These are phyloP conservation scores for Sebastes cheni DNA, from an alignment of 2,797 vertebrate genomes.

Conservation along the genomic window DNA sequence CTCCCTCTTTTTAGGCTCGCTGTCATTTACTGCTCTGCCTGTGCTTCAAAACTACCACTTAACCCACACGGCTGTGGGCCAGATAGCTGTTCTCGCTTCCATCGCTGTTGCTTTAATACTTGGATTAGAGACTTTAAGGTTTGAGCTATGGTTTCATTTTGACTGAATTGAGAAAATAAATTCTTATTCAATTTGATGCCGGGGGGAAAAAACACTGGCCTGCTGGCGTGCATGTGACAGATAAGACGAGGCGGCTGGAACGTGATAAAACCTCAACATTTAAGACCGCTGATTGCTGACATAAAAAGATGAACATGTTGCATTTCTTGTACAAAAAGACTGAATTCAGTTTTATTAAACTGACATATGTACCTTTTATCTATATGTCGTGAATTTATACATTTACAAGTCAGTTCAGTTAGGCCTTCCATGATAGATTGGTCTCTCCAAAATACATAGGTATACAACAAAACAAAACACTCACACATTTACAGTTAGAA, in stretches of 20 bases:
- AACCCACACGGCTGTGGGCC: slow-evolving; percentile 48
- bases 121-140: slow-evolving; percentile 28
- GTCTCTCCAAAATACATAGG: not conserved
- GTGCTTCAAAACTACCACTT: slow-evolving; percentile 53
- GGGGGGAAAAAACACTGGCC: not conserved
- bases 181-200: slow-evolving; percentile 34
- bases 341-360: not conserved
- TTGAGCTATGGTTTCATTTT: slow-evolving; percentile 71
- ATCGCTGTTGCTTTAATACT: slow-evolving; percentile 29
- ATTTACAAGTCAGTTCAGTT: not conserved
- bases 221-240: not conserved
- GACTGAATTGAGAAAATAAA: slow-evolving; percentile 46
- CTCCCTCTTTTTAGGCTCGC: slow-evolving; percentile 29
- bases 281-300: not conserved
- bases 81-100: slow-evolving; percentile 23
- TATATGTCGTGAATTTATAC: not conserved
- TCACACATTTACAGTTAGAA: not conserved
- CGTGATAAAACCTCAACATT: not conserved
- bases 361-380: not conserved
- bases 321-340: not conserved
- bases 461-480: not conserved
- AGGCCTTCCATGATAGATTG: not conserved
- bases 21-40: slow-evolving; percentile 43
- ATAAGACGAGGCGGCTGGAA: not conserved
- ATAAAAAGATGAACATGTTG: not conserved